Evolutionary conservation across 2,888 invertebrate species (phyloP).

Genomic region (Drosophila prostipennis): DNA sequence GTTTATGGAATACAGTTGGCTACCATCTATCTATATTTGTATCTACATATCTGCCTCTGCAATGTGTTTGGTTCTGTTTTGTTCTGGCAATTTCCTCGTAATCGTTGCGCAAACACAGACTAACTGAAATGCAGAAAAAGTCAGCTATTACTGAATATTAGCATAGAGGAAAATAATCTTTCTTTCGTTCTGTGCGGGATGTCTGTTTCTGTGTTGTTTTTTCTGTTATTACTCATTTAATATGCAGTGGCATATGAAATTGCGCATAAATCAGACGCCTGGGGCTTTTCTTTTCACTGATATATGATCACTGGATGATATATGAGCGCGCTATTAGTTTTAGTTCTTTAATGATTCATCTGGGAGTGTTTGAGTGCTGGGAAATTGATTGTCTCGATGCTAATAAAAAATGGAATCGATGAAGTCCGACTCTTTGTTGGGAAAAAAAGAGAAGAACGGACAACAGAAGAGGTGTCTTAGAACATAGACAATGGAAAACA

Average conservation of each 20-base stretch:
- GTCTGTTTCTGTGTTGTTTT: constrained; percentile 18
- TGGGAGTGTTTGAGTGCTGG: constrained; percentile 28
- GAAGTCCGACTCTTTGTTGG: constrained; percentile 33
- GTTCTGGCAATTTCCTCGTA: constrained; percentile 57
- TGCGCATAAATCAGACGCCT: constrained; percentile 61
- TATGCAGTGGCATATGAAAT: constrained; percentile 53
- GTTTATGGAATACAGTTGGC: constrained; percentile 21
- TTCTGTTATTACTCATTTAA: constrained; percentile 53
- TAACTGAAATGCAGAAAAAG: constrained; percentile 13
- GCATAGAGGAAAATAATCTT: constrained; percentile 9
- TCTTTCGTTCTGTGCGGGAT: constrained; percentile 3
- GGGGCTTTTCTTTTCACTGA: constrained; percentile 40
- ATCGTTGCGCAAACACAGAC: constrained; percentile 59
- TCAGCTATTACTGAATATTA: constrained; percentile 40
- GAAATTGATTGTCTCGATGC: constrained; percentile 35
- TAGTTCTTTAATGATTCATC: constrained; percentile 63
- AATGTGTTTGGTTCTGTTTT: constrained; percentile 29
- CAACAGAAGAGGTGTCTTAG: constrained; percentile 39
- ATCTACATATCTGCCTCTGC: constrained; percentile 25
- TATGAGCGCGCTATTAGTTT: constrained; percentile 61
- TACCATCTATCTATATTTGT: constrained; percentile 19
- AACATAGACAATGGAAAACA: constrained; percentile 48
- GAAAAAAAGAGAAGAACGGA: constrained; percentile 1
- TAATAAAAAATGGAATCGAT: constrained; percentile 48
- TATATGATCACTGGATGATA: constrained; percentile 60